Evolutionary conservation across 2,797 vertebrate species (phyloP), one percentile per base, ranked within the genome.

Genomic region (Danio kyathit): DNA sequence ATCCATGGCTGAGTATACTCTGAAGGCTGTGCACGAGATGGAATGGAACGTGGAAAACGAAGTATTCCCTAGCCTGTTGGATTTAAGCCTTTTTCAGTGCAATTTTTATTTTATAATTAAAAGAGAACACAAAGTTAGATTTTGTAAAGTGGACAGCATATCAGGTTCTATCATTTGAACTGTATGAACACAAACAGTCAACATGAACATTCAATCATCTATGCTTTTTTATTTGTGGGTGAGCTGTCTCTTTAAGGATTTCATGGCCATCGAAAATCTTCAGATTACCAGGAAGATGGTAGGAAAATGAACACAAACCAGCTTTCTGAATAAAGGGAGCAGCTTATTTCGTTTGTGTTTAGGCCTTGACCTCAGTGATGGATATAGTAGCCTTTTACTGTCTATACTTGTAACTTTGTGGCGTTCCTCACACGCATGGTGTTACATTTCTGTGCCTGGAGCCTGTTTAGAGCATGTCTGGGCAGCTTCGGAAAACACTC

Each of bases 401-500:
- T 56, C 74, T 56, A 74, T 76, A 75, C 80, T 69, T 82, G 54
- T 70, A 63, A 70, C 76, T 56, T 65, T 51, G 52, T 70, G 48
- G 60, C 46, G 14, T 54, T 65, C 52, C 67, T 69, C 61, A 51
- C 17, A n/a, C 29, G 17, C 70, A 84, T 16, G 60, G 63, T 51
- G 69, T 73, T 76, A 82, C 48, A 76, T 82, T 75, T 82, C 63
- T 73, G 41, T 6, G 14, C 65, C 80, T 81, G 8, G 38, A 80
- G 54, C 74, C 65, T 65, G 63, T 65, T 79, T 21, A 12, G 19
- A 77, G 70, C 81, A 59, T 83, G 86, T 87, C 79, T 52, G 41
- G 80, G 80, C 82, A 59, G 54, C 84, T 72, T 76, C 43, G 60
- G 66, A 77, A 82, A 82, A 79, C 61, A 29, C 76, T 44, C 43